Evolutionary conservation across 2,113 vertebrate species (phyloP), one percentile per base, ranked within the genome.

Genomic region (Petrocephalus zakoni): DNA sequence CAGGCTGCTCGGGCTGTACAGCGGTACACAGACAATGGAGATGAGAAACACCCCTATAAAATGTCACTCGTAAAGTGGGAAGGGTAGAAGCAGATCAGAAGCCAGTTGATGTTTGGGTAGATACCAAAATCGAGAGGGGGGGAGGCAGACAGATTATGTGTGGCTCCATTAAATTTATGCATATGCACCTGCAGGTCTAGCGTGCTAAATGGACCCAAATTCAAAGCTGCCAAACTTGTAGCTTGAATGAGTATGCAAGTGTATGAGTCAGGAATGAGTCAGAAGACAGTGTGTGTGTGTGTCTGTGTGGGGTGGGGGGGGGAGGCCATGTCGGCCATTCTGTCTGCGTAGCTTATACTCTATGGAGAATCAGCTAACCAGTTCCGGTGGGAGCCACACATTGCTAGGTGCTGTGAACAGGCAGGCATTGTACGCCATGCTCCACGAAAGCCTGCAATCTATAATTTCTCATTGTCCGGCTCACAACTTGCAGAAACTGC

Each of bases 251-350:
- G 84, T 86, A 49, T 86, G 49, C 5, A 56, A 86, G 25, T 13
- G 52, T 55, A 55, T 86, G 84, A 86, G 84, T 86, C 84, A 86
- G 84, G 25, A 52, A 53, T 86, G 84, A 86, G 52, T 55, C 84
- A 86, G 84, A 34, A 29, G 51, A 56, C n/a, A 34, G 52, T 55
- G 52, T 86, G 25, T 53, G 25, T 85, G 55, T 58, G 55, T 72
- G 64, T 72, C 5, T 34, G 64, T 10, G 10, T 21, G 81, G 13
- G 42, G 51, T 8, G 83, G n/a, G 25, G 5, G 49, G n/a, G 49
- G 83, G 3, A 8, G 52, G 52, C 37, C 15, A 86, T n/a, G 34
- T 78, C 34, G 34, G 72, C 42, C 21, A 22, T 83, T 83, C 21
- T 11, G 42, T 83, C 81, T 49, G n/a, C 84, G 15, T 52, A 55